Evolutionary conservation across 1,140 invertebrate species (phyloP), one percentile per base, ranked within the genome.

Genomic region (Drosophila eugracilis): DNA sequence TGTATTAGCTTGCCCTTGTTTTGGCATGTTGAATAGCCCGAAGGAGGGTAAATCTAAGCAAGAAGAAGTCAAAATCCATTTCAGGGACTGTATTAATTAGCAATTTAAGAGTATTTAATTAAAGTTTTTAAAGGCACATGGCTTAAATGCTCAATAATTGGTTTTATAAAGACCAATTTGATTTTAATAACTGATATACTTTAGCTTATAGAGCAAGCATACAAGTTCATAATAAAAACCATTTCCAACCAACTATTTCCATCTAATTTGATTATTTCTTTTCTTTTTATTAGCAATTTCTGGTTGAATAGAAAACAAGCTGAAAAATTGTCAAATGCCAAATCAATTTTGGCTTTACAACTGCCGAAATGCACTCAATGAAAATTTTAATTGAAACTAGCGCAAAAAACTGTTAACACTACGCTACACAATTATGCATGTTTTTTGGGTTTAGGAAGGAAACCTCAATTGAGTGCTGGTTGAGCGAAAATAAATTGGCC

Each of bases 291-390:
- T 44, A 17, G 3, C 36, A 30, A 17, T 50, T 34, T 66, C 10
- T 48, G 14, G 14, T 65, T 26, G 45, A 24, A 67, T 34, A 19
- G 45, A 41, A 66, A 44, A 53, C 28, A 26, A 42, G 24, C 22
- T 22, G 6, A 24, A 53, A 50, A 32, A 39, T 45, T 45, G 42
- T 26, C 44, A 47, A 30, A 28, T 37, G 22, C 59, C 52, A 66
- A 75, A 66, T 75, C 59, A 66, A 75, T 75, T 75, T 52, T 74
- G 37, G 26, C 39, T 66, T 57, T 66, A 66, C 71, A 75, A 39
- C 59, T 42, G 52, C 50, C 71, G 22, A 57, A 75, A 66, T 66
- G 14, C 28, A 47, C 10, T 42, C 71, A 74, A 75, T 74, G 28
- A 65, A 45, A 34, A 26, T 36, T 74, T 65, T 55, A 74, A 75